Evolutionary conservation across 2,888 invertebrate genomes (phyloP), one percentile per base, ranked within the genome.

Genomic region (Linnaemya vulpina): DNA sequence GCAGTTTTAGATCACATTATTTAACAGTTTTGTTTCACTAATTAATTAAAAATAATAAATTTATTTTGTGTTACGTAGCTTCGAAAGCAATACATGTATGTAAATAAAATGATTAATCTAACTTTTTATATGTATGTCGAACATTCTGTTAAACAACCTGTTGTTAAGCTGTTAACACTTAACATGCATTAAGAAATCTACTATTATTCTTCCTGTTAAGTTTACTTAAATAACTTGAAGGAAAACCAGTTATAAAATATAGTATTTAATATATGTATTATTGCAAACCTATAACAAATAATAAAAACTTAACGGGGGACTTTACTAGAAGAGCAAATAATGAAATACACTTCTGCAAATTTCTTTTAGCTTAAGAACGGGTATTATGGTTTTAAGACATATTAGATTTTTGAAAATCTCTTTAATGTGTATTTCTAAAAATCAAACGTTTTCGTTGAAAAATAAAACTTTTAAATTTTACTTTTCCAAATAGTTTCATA

Each of bases 61-160:
- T 1, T 3, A 13, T 53, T 71, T 63, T 71, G 15, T 51, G 17
- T 15, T 65, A 46, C 3, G 17, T 35, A 7, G 9, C 9, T 30
- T 67, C 17, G 30, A 11, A 67, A 49, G 25, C n/a, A n/a, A n/a
- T n/a, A n/a, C n/a, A n/a, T n/a, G n/a, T n/a, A n/a, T n/a, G n/a
- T n/a, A n/a, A n/a, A n/a, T n/a, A n/a, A n/a, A n/a, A n/a, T n/a
- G n/a, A n/a, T 30, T 30, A 3, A 30, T 30, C 5, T 5, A 30
- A 3, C 20, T 10, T 49, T 51, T 70, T 20, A n/a, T n/a, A n/a
- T n/a, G n/a, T n/a, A n/a, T 20, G 9, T 13, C 2, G 22, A 43
- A 43, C 5, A n/a, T 30, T 30, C 17, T 49, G 67, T 76, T 76
- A 58, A 68, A 76, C 58, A 67, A 67, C 35, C 38, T 77, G n/a